Base-by-base conservation (phyloP, 2,888 invertebrate species). In the Dendrolimus houi region DNA sequence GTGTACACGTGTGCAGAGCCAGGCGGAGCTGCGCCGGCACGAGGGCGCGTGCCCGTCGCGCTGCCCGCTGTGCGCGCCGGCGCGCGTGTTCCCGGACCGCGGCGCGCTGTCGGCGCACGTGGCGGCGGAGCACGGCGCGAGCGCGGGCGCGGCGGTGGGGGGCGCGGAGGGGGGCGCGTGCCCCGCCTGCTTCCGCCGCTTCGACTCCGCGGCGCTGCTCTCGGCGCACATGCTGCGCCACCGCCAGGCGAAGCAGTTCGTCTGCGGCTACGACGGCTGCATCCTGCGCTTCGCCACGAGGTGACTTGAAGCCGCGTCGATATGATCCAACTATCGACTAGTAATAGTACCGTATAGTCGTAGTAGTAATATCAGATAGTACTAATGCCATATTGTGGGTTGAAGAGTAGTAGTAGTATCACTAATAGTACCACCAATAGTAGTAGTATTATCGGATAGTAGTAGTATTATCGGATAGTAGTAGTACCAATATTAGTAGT, bases 221-320 rank as follows among this genome's bases (percentile, higher is more conserved):
- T 66, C 73, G 3, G 85, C 85, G 59, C 88, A 87, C 70, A 59
- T 66, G 71, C 74, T 84, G 65, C 66, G 73, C 1, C 88, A 87
- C 70, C 68, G 81, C 0, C 81, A 77, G 68, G 81, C 80, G 55
- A 70, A 74, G 55, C 83, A 82, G 65, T 87, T 81, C 75, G 81
- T 89, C 14, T 88, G 89, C 74, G 88, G 87, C 0, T 86, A 87
- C 70, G 83, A 81, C 63, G 81, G 77, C 47, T 89, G 88, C 68
- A 87, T 87, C 54, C 77, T 88, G 68, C 77, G 89, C 40, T 87
- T 88, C 65, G 76, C 71, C 2, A 77, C 79, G 60, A 78, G 86
- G 85, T 14, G 14, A 14, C 14, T 14, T 14, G 14, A 14, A 14
- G 14, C 14, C 14, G 14, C 14, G 14, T 14, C 1, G 14, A 14